A percentile compares a stretch with the other conserved stretches of the same genome.
Evolutionary conservation across 1,140 invertebrate genomes (phyloP).

Genomic region (Hycleus phaleratus): DNA sequence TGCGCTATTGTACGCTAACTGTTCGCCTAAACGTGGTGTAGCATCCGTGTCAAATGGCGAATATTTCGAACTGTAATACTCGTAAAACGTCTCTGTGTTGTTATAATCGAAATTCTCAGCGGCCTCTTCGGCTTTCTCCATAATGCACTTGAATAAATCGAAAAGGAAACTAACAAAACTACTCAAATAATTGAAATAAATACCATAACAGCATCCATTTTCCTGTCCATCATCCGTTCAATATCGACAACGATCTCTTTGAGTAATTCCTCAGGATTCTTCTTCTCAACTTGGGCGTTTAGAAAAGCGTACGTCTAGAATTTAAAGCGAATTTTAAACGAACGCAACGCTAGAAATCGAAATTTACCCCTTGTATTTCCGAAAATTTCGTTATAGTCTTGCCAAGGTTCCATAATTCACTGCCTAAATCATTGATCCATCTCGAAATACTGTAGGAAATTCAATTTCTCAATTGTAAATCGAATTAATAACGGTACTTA

Average conservation of each 20-base stretch:
- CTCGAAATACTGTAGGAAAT: slow-evolving; percentile 26
- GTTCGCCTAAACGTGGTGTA: slow-evolving; percentile 32
- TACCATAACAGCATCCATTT: slow-evolving; percentile 75
- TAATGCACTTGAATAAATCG: slow-evolving; percentile 54
- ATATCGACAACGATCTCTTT: slow-evolving; percentile 66
- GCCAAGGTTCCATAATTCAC: slow-evolving; percentile 34
- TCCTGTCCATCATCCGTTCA: slow-evolving; percentile 66
- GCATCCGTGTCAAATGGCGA: slow-evolving; percentile 43
- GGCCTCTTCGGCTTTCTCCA: slow-evolving; percentile 55
- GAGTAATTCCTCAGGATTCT: slow-evolving; percentile 66
- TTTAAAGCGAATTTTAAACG: neutral
- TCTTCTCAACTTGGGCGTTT: slow-evolving; percentile 64
- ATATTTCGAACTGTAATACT: slow-evolving; percentile 67
- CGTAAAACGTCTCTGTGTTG: slow-evolving; percentile 25
- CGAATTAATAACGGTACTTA: slow-evolving; percentile 9
- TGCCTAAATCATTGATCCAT: slow-evolving; percentile 36
- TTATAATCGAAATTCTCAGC: slow-evolving; percentile 52
- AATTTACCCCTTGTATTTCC: slow-evolving; percentile 32
- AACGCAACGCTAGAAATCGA: neutral
- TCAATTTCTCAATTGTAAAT: slow-evolving; percentile 2
- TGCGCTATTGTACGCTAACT: slow-evolving; percentile 37
- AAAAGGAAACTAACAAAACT: slow-evolving; percentile 10
- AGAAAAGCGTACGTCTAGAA: slow-evolving; percentile 64
- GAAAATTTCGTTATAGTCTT: slow-evolving; percentile 32
- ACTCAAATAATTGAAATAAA: slow-evolving; percentile 3